Evolutionary conservation across 2,113 vertebrate genomes (phyloP), one percentile per base, ranked within the genome.

Genomic region (Apteryx owenii): DNA sequence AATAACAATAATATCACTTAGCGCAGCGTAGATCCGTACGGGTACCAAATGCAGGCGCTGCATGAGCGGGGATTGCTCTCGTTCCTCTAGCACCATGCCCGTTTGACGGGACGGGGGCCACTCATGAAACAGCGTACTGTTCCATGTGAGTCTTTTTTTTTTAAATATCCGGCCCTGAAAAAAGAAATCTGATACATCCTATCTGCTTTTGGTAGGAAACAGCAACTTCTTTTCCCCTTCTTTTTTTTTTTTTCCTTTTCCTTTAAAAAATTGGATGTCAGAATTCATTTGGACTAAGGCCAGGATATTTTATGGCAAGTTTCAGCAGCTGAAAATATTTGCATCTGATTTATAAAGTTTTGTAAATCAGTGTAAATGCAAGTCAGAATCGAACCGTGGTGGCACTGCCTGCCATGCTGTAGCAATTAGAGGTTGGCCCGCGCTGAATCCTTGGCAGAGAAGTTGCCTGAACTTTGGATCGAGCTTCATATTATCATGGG

Each of bases 311-410:
- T 82, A 88, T 71, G 76, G 94, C 93, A 91, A 95, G 93, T 97
- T 97, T 83, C 88, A 88, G 89, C 93, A 94, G 88, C 94, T 95
- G 93, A 97, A 95, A 95, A 96, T 96, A 89, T 95, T 95, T 95
- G 87, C 79, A 95, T 95, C 89, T 97, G 95, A 95, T 95, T 97
- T 96, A 96, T 96, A 95, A 94, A 97, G 85, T 96, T 94, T 94
- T 94, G 81, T 76, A 78, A 91, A 94, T 4, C 4, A 19, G 40
- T 85, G 68, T 71, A 85, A 91, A 85, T 3, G 71, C 0, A 11
- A 95, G 89, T 28, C 87, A 50, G 87, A 66, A 16, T 61, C 85
- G 54, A n/a, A 86, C 0, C 7, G 66, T 0, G 31, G 91, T 95
- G 96, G 79, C 91, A 95, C 89, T 94, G 93, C 82, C 82, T 93